A percentile compares a stretch with the other conserved stretches of the same genome.
Conservation (phyloP, 1,140 invertebrate genomes). For the Drosophila gunungcola region DNA sequence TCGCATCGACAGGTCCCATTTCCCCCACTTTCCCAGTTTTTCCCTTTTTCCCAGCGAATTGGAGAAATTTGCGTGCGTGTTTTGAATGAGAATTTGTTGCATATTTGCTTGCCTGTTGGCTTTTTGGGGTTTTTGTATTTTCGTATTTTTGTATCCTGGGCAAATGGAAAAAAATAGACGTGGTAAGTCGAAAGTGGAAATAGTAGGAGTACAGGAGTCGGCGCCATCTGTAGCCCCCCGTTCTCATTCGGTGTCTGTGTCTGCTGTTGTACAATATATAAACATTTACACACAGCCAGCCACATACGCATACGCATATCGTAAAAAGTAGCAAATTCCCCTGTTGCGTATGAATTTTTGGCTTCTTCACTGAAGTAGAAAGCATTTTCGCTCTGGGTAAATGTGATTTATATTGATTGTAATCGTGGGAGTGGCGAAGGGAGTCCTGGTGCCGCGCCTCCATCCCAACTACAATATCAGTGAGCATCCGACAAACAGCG, state of each 20-base stretch:
- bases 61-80: conserved; percentile 83
- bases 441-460: not conserved
- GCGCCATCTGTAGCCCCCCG: conserved; percentile 24
- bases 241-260: conserved; percentile 26
- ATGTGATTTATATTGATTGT: conserved; percentile 84
- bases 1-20: conserved; percentile 17
- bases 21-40: not conserved
- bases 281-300: conserved; percentile 44
- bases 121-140: conserved; percentile 33
- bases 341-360: conserved; percentile 83
- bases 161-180: conserved; percentile 82
- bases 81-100: conserved; percentile 84
- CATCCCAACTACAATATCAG: conserved; percentile 66
- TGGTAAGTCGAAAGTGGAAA: conserved; percentile 61
- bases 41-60: conserved; percentile 60
- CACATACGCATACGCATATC: conserved; percentile 36
- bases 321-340: conserved; percentile 73
- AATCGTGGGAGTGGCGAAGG: conserved; percentile 70
- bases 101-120: conserved; percentile 63
- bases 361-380: conserved; percentile 77
- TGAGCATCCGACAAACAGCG: conserved; percentile 69
- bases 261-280: conserved; percentile 67
- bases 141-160: conserved; percentile 55
- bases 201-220: conserved; percentile 26
- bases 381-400: conserved; percentile 83